Percentiles rank a stretch among this genome's conserved stretches.
phyloP scores from a whole-genome alignment of 2,888 invertebrate species.

The Cryptophagus acutangulus region DNA sequence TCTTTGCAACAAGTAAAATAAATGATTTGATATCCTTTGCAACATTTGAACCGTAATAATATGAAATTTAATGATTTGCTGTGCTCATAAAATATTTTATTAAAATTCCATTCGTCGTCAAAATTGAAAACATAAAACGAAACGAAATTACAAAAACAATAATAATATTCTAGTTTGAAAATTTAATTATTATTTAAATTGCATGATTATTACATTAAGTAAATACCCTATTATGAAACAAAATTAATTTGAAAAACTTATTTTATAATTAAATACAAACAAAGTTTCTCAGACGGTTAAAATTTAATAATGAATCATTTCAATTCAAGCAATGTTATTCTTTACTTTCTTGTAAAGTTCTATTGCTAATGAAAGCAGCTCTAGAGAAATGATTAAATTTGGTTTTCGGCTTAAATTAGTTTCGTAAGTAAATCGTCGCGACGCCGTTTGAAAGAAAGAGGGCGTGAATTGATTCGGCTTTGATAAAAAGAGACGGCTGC shows the following conservation, averaged over 20 bases:
- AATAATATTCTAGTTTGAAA: slow-evolving; percentile 13
- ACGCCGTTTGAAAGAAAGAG: slow-evolving; percentile 20
- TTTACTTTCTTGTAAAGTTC: slow-evolving; percentile 44
- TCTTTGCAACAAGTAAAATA: too few relatives aligned
- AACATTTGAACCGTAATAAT: slow-evolving; percentile 8
- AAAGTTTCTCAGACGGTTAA: slow-evolving; percentile 40
- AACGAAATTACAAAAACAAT: slow-evolving; percentile 2
- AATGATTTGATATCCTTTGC: too few relatives aligned
- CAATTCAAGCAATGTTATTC: slow-evolving; percentile 45
- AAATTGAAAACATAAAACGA: slow-evolving; percentile 5
- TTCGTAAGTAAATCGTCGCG: slow-evolving; percentile 36
- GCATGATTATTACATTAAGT: slow-evolving; percentile 26
- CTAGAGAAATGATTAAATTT: slow-evolving; percentile 45
- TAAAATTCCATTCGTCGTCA: slow-evolving; percentile 8
- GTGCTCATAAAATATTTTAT: slow-evolving; percentile 8
- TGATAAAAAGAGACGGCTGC: slow-evolving; percentile 11
- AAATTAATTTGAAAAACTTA: slow-evolving; percentile 39
- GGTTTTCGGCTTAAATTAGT: slow-evolving; percentile 43
- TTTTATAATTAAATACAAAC: slow-evolving; percentile 43
- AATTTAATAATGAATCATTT: slow-evolving; percentile 46
- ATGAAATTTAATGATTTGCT: slow-evolving; percentile 8
- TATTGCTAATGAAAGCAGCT: slow-evolving; percentile 45
- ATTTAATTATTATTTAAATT: slow-evolving; percentile 28
- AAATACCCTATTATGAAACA: slow-evolving; percentile 30
- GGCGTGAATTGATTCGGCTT: slow-evolving; percentile 11